phyloP scores from a whole-genome alignment of 2,113 vertebrate genomes.

The Xenus cinereus region DNA sequence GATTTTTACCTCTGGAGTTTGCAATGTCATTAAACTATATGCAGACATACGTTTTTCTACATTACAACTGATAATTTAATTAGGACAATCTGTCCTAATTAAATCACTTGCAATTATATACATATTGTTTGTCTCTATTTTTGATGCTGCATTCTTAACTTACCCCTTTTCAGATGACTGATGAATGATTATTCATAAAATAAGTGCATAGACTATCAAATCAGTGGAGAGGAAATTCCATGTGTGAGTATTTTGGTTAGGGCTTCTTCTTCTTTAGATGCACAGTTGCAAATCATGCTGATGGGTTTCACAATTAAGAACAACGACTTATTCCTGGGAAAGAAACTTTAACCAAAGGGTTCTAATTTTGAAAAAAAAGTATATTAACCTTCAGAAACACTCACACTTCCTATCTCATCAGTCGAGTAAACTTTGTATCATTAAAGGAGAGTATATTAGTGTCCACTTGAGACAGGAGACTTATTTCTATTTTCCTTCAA shows the following conservation, averaged over 20 bases:
- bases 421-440: background rate
- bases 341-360: background rate
- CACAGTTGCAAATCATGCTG: background rate
- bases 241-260: background rate
- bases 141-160: background rate
- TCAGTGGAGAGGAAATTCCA: background rate
- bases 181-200: background rate
- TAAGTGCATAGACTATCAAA: background rate
- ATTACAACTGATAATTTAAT: background rate
- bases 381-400: background rate
- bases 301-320: background rate
- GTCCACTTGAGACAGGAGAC: background rate
- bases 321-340: background rate
- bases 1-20: background rate
- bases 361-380: background rate
- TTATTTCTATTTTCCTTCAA: background rate
- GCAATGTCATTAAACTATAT: background rate
- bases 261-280: background rate
- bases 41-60: background rate
- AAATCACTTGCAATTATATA: background rate
- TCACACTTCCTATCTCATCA: background rate
- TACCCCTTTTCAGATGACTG: background rate
- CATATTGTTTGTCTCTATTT: background rate
- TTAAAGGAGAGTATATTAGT: background rate
- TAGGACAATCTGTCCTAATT: background rate